phyloP scores from a whole-genome alignment of 2,888 invertebrate genomes.

The Melanostoma scalare region DNA sequence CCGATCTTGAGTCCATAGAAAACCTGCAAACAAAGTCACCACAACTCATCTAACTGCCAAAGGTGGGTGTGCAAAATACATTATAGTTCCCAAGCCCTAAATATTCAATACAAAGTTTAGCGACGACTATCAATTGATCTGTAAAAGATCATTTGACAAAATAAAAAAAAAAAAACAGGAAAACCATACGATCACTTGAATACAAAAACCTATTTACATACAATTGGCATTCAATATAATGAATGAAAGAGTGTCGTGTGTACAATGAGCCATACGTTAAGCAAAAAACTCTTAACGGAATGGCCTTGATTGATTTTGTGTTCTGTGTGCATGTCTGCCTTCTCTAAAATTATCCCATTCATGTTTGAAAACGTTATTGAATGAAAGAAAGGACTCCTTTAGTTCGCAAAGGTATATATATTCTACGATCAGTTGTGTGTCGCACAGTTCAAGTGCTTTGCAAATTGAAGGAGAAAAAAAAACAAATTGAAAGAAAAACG shows the following conservation, averaged over 20 bases:
- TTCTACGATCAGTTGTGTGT: constrained; percentile 42
- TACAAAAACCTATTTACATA: constrained; percentile 46
- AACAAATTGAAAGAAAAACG: constrained; percentile 5
- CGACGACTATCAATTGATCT: constrained; percentile 43
- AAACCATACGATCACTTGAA: constrained; percentile 27
- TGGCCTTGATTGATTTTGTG: constrained; percentile 56
- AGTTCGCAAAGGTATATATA: constrained; percentile 11
- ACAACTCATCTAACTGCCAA: constrained; percentile 2
- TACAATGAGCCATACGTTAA: neutral
- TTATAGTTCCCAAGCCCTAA: constrained; percentile 17
- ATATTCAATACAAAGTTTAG: constrained; percentile 39
- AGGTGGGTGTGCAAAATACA: constrained; percentile 28
- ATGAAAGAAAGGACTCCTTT: constrained; percentile 54
- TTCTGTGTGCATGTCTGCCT: constrained; percentile 11
- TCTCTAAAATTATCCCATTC: constrained; percentile 54
- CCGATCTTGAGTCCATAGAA: constrained; percentile 12
- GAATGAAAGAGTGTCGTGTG: constrained; percentile 42
- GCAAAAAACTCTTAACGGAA: constrained; percentile 21
- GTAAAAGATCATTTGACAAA: too few relatives aligned
- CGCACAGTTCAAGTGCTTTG: constrained; percentile 33
- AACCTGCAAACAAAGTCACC: constrained; percentile 24
- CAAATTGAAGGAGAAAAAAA: constrained; percentile 10
- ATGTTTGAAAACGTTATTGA: constrained; percentile 46
- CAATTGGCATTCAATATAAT: constrained; percentile 59
- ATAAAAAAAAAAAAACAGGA: too few relatives aligned